Percentiles rank a stretch among this genome's conserved stretches.
Conservation (phyloP, 2,797 vertebrate genomes). For the Clarias laeviceps region DNA sequence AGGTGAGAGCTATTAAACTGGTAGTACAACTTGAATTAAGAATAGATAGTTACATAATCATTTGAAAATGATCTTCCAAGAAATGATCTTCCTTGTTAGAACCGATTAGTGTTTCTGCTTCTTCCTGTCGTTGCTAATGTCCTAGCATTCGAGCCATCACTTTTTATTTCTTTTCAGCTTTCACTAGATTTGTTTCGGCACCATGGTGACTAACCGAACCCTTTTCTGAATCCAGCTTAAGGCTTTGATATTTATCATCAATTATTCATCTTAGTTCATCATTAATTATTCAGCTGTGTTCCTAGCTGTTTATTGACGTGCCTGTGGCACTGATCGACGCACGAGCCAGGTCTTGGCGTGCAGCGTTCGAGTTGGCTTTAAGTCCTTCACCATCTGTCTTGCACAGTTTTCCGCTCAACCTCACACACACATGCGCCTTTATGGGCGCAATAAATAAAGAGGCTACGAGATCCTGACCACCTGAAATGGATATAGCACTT, state of each 20-base stretch:
- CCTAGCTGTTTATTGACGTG: slow-evolving; percentile 42
- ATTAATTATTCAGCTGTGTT: slow-evolving; percentile 42
- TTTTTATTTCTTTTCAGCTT: slow-evolving; percentile 6
- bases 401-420: slow-evolving; percentile 31
- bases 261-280: slow-evolving; percentile 34
- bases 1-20: no score
- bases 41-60: background rate
- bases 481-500: slow-evolving; percentile 32
- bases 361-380: slow-evolving; percentile 15
- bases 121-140: background rate
- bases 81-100: background rate
- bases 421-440: slow-evolving; percentile 27
- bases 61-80: background rate
- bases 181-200: background rate
- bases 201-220: slow-evolving; percentile 2
- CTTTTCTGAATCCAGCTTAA: slow-evolving; percentile 11
- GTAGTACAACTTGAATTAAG: background rate
- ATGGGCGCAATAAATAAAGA: slow-evolving; percentile 44
- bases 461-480: slow-evolving; percentile 34
- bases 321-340: slow-evolving; percentile 38
- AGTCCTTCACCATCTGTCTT: slow-evolving; percentile 41
- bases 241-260: slow-evolving; percentile 44
- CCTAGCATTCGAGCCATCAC: background rate
- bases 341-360: slow-evolving; percentile 32
- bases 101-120: background rate